Conservation (phyloP, 2,113 vertebrate genomes). For the Apaloderma vittatum region DNA sequence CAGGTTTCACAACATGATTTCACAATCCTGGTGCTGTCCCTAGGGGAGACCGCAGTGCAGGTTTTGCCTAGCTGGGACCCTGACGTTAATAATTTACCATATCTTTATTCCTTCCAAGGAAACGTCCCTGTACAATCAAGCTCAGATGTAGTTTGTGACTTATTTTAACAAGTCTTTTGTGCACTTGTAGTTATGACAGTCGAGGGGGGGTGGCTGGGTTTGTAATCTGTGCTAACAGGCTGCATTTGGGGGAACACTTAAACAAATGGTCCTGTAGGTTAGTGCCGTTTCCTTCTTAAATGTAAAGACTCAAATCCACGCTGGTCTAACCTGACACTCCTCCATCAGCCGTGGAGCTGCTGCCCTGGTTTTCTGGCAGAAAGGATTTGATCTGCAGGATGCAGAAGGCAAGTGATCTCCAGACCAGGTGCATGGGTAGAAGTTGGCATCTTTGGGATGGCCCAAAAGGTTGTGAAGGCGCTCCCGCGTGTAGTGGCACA, state of each 20-base stretch:
- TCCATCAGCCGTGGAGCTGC: background rate
- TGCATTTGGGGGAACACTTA: rapidly evolving
- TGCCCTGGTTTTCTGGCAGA: background rate
- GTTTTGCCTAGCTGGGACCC: background rate
- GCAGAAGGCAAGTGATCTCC: background rate
- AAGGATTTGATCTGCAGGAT: background rate
- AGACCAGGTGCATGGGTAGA: rapidly evolving
- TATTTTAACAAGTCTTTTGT: background rate
- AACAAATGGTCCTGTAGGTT: background rate
- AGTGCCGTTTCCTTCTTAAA: background rate
- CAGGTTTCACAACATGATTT: background rate
- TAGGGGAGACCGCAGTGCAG: background rate
- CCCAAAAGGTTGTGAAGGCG: rapidly evolving
- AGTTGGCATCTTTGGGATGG: background rate
- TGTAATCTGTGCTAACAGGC: background rate
- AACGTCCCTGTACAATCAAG: slow-evolving; percentile 23
- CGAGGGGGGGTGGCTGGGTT: too few relatives aligned
- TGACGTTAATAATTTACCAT: background rate
- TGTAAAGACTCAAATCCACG: background rate
- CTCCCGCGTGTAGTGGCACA: background rate
- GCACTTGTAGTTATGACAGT: background rate
- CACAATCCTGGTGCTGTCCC: slow-evolving; percentile 5
- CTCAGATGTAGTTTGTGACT: background rate
- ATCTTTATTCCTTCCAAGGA: background rate
- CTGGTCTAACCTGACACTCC: background rate